Evolutionary conservation across 2,797 vertebrate genomes (phyloP).

Genomic region (Lycodopsis pacificus): DNA sequence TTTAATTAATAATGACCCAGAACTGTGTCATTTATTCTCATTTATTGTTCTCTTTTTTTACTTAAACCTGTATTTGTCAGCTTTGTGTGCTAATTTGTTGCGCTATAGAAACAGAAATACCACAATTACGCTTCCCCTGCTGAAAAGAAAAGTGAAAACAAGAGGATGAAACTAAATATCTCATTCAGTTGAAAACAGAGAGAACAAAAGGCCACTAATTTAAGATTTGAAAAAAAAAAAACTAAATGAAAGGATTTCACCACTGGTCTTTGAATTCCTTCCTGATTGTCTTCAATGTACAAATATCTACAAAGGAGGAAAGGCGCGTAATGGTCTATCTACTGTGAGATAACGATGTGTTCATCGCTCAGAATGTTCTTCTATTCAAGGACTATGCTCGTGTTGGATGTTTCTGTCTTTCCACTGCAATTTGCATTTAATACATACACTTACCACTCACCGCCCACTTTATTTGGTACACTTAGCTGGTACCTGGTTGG

Average conservation of each 20-base stretch:
- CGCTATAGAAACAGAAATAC: background rate
- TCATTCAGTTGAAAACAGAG: constrained; percentile 36
- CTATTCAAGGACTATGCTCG: background rate
- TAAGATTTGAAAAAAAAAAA: constrained; percentile 1
- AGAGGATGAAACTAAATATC: constrained; percentile 27
- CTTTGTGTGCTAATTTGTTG: constrained; percentile 20
- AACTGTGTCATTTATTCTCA: background rate
- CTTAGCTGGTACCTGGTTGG: background rate
- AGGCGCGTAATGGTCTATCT: background rate
- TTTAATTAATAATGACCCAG: constrained; percentile 30
- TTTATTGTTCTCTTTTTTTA: constrained; percentile 12
- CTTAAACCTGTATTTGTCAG: constrained; percentile 11
- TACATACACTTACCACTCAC: background rate
- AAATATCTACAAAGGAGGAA: constrained; percentile 12
- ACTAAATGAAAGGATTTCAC: constrained; percentile 26
- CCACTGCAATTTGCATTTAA: constrained; percentile 7
- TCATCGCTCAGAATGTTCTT: constrained; percentile 15
- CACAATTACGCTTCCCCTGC: background rate
- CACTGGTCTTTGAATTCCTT: constrained; percentile 13
- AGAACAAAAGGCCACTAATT: constrained; percentile 26
- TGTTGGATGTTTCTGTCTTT: constrained; percentile 19
- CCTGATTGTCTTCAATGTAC: constrained; percentile 1
- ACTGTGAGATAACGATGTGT: constrained; percentile 4
- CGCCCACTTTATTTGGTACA: background rate
- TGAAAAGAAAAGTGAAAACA: constrained; percentile 24